Evolutionary conservation across 2,113 vertebrate species (phyloP).

Genomic region (Dipodomys stephensi): DNA sequence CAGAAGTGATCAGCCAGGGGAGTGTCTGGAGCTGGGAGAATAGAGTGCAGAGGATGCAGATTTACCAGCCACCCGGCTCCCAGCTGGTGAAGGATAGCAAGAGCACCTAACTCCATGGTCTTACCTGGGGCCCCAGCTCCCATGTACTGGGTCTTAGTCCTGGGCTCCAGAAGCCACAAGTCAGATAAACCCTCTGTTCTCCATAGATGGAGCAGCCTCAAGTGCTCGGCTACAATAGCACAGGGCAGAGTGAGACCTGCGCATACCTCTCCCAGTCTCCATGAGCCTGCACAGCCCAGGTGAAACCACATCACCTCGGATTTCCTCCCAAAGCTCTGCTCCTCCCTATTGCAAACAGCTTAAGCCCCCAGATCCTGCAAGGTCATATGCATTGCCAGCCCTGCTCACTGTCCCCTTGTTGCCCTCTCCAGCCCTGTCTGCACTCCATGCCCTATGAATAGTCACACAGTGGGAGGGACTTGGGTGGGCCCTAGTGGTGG

Average conservation of each 20-base stretch:
- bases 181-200: too few species aligned
- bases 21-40: neutral
- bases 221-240: neutral
- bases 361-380: fast-evolving
- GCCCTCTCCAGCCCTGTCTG: too few species aligned
- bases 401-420: too few species aligned
- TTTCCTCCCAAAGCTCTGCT: neutral
- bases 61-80: fast-evolving
- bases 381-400: too few species aligned
- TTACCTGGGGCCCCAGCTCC: fast-evolving
- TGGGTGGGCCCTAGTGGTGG: neutral
- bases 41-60: fast-evolving
- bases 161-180: too few species aligned
- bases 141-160: fast-evolving
- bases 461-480: neutral
- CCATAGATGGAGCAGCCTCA: neutral
- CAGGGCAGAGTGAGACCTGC: neutral
- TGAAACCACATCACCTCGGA: neutral
- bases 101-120: neutral
- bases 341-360: neutral
- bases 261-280: neutral
- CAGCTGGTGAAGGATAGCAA: neutral
- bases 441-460: neutral
- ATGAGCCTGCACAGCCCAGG: fast-evolving
- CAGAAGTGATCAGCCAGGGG: fast-evolving